Base-by-base conservation (phyloP, 2,888 invertebrate genomes). In the Mythimna impura region DNA sequence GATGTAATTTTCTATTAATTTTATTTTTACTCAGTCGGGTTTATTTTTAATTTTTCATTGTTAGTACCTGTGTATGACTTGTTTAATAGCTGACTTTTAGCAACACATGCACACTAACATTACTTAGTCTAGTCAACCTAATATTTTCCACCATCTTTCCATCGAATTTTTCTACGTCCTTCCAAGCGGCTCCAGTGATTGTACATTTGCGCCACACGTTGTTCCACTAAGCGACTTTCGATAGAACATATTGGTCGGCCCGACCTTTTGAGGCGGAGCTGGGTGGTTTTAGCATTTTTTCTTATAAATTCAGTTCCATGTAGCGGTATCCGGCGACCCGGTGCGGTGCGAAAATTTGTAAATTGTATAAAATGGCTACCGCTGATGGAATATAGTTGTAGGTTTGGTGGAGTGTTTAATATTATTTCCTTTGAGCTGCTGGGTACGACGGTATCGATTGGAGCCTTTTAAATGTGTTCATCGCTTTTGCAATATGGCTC, bases 281-380 rank as follows among this genome's bases (percentile, higher is more conserved):
- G 93, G 93, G 92, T 91, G 93, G 93, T 94, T 92, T 95, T 94
- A 87, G 91, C 94, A 94, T 94, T 93, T 94, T 93, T 93, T 91
- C 91, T 89, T 90, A 90, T 90, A 87, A 89, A 89, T 88, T 88
- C 88, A 89, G 86, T 87, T 90, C 86, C 76, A 80, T 90, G 87
- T 88, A 81, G 83, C 78, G 78, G 84, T 84, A 78, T 75, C 75
- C 20, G 66, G 61, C 70, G 80, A 78, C 76, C 83, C 78, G 76
- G 76, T 68, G 78, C 78, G 77, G 67, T 74, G 81, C 72, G 83
- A 83, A 79, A 86, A 86, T 86, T 86, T 85, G 88, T 87, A 87
- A 89, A 90, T 87, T 86, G 85, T 87, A 81, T 80, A 71, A 75
- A 81, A 83, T 85, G 57, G 77, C 60, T 61, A 12, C 52, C n/a